Evolutionary conservation across 2,797 vertebrate species (phyloP), one percentile per base, ranked within the genome.

Genomic region (Brotula barbata): DNA sequence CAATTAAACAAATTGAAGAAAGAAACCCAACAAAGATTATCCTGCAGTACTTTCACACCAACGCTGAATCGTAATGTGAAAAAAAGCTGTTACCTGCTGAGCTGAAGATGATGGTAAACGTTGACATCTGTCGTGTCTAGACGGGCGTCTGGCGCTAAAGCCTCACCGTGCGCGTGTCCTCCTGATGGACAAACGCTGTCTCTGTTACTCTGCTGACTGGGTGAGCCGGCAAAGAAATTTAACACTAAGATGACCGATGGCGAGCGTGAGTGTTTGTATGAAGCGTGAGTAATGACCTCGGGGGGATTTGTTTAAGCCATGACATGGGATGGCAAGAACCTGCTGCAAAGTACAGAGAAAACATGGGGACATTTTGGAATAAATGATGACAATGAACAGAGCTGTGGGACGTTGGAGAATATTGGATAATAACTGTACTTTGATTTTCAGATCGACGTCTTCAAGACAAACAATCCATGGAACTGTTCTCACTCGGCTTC

Each of bases 31-130:
- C n/a, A n/a, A n/a, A n/a, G n/a, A n/a, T n/a, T n/a, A n/a, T n/a
- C n/a, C n/a, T n/a, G n/a, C n/a, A n/a, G n/a, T n/a, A n/a, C n/a
- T n/a, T n/a, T n/a, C n/a, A n/a, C n/a, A n/a, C n/a, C n/a, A n/a
- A n/a, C n/a, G n/a, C n/a, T n/a, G n/a, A n/a, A n/a, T n/a, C 7
- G 13, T 36, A 23, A 0, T 37, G n/a, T 40, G 31, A 20, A 39
- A 40, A 15, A 16, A 25, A 19, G 17, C 2, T 41, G 47, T 44
- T 13, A 44, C 42, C 41, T 22, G 14, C 21, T 25, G 12, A 50
- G 12, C 43, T 36, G 31, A 96, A 96, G 86, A 31, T 92, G 92
- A 73, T 96, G 95, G 82, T 92, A 95, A 22, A 96, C 76, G 71
- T 86, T 92, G 51, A 94, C 93, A 14, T 93, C 91, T 0, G 84